phyloP scores from a whole-genome alignment of 2,888 invertebrate species.

The Callosobruchus maculatus region DNA sequence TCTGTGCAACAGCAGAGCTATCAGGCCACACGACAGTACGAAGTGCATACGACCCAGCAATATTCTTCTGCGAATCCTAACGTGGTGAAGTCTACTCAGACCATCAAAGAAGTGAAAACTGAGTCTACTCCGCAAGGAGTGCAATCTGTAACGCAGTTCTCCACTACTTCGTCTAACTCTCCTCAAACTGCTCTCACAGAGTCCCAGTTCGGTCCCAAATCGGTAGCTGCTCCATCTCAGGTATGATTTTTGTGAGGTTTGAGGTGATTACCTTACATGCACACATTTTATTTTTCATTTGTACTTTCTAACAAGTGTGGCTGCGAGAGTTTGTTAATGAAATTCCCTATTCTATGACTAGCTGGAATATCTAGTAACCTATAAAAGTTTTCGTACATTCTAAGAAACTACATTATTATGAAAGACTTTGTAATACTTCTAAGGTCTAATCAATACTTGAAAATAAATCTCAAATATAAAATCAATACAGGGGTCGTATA shows the following conservation, averaged over 20 bases:
- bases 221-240: slow-evolving; percentile 23
- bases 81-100: not conserved
- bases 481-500: no score
- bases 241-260: slow-evolving; percentile 15
- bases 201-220: slow-evolving; percentile 3
- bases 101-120: not conserved
- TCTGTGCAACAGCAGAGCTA: slow-evolving; percentile 4
- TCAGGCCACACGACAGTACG: slow-evolving; percentile 1
- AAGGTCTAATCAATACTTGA: no score
- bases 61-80: not conserved
- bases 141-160: not conserved
- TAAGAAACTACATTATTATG: not conserved
- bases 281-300: not conserved
- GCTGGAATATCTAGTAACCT: not conserved
- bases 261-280: not conserved
- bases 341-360: not conserved
- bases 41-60: not conserved
- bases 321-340: not conserved
- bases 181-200: not conserved
- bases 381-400: not conserved
- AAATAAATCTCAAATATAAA: no score
- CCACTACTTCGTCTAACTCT: not conserved
- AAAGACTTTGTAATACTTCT: no score
- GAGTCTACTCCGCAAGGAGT: not conserved
- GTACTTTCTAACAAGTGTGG: not conserved